These are phyloP conservation scores for Diprion similis DNA, from an alignment of 1,140 invertebrate genomes.

Conservation along the genomic window DNA sequence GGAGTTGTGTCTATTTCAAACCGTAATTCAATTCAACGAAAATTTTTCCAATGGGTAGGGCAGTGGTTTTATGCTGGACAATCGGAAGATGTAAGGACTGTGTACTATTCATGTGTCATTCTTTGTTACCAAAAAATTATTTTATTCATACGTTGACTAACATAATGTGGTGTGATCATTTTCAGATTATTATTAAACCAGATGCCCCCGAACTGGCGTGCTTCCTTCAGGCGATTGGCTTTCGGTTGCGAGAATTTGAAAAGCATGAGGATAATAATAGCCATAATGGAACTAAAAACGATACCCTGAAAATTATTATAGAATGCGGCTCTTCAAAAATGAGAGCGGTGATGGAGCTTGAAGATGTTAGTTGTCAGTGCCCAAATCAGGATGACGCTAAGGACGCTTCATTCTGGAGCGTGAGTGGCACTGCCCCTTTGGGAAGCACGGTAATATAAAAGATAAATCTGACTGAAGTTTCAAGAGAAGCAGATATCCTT, in stretches of 20 bases:
- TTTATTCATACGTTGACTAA: slow-evolving; percentile 16
- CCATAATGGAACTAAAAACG: slow-evolving; percentile 21
- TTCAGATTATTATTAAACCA: slow-evolving; percentile 32
- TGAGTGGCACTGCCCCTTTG: slow-evolving; percentile 41
- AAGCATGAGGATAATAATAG: slow-evolving; percentile 26
- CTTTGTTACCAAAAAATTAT: background rate
- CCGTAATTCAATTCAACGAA: slow-evolving; percentile 19
- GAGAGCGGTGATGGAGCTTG: slow-evolving; percentile 45
- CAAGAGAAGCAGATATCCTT: background rate
- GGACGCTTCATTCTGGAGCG: slow-evolving; percentile 49
- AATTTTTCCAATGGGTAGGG: slow-evolving; percentile 42
- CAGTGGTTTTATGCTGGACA: slow-evolving; percentile 39
- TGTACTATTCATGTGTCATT: background rate
- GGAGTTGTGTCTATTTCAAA: slow-evolving; percentile 8
- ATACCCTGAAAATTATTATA: slow-evolving; percentile 35
- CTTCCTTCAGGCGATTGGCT: slow-evolving; percentile 46
- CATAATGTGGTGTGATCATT: slow-evolving; percentile 14
- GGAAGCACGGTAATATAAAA: slow-evolving; percentile 28
- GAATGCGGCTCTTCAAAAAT: slow-evolving; percentile 49
- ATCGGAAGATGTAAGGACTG: slow-evolving; percentile 28
- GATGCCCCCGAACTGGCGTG: slow-evolving; percentile 40
- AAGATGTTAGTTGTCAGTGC: slow-evolving; percentile 45
- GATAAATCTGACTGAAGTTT: background rate
- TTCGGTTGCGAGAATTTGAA: slow-evolving; percentile 44
- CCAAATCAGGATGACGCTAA: slow-evolving; percentile 37